Evolutionary conservation across 2,797 vertebrate genomes (phyloP).

Genomic region (Gephyroberyx darwinii): DNA sequence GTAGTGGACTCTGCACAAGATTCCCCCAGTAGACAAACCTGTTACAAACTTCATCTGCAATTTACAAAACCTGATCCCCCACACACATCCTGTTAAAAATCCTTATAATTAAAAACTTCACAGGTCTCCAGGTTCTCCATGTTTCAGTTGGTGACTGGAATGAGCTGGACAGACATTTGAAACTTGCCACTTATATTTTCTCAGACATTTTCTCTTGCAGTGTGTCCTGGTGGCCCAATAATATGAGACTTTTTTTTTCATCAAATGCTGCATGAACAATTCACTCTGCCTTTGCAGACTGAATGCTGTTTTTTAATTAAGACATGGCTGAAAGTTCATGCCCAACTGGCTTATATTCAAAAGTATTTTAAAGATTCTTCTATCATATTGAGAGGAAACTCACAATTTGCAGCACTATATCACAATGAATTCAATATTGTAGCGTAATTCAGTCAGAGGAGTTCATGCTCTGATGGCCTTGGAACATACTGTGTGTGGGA

Average conservation of each 20-base stretch:
- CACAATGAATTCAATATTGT: too few relatives aligned
- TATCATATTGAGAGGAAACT: too few relatives aligned
- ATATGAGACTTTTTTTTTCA: too few relatives aligned
- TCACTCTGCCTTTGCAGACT: too few relatives aligned
- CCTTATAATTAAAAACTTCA: neutral
- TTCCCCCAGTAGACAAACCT: neutral
- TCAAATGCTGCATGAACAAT: too few relatives aligned
- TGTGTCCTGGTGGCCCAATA: neutral
- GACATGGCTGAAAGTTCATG: neutral
- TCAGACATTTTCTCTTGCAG: neutral
- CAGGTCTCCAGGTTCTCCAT: neutral
- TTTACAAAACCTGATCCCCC: neutral
- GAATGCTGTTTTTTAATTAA: neutral
- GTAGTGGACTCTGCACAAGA: neutral
- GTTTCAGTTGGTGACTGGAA: neutral
- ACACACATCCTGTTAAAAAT: neutral
- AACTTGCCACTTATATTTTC: neutral
- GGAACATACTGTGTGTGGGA: neutral
- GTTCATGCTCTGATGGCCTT: neutral
- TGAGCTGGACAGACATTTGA: neutral
- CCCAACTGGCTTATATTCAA: neutral
- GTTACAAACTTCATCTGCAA: slow-evolving; percentile 1
- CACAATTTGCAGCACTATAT: too few relatives aligned
- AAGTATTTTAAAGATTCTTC: too few relatives aligned
- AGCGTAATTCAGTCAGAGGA: too few relatives aligned